Conservation (phyloP, 2,888 invertebrate genomes). For the Chloroclystis v-ata region DNA sequence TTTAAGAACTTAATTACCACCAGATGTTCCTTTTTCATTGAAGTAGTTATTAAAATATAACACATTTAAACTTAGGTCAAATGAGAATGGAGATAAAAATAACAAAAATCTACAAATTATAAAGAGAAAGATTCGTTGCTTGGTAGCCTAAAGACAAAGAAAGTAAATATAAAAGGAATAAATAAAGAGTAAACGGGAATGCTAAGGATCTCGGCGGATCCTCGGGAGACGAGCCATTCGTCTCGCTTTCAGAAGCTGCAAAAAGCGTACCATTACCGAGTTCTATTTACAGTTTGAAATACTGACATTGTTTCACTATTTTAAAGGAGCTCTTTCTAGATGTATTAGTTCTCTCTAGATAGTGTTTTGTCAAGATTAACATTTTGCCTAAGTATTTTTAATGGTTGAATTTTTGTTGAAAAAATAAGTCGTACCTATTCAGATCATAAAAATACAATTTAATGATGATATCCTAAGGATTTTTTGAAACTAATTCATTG, state of each 20-base stretch:
- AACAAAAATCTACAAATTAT: background rate
- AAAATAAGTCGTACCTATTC: no score
- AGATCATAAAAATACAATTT: no score
- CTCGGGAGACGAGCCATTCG: slow-evolving; percentile 18
- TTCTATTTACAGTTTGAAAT: slow-evolving; percentile 7
- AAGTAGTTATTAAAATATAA: no score
- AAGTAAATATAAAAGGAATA: slow-evolving; percentile 17
- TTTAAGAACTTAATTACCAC: background rate
- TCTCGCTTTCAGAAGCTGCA: slow-evolving; percentile 15
- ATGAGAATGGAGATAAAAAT: background rate
- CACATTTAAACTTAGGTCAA: no score
- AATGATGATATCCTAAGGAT: no score
- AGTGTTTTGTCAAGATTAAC: background rate
- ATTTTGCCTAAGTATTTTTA: no score
- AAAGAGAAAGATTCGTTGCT: slow-evolving; percentile 15
- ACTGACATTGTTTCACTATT: background rate
- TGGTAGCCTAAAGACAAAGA: slow-evolving; percentile 14
- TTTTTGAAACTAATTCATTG: no score
- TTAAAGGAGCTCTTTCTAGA: background rate
- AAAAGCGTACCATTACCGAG: slow-evolving; percentile 2
- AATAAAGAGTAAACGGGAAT: slow-evolving; percentile 15
- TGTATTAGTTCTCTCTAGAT: background rate
- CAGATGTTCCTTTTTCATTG: background rate
- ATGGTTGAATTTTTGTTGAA: no score
- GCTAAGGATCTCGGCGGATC: slow-evolving; percentile 13